A percentile compares a stretch with the other conserved stretches of the same genome.
Conservation (phyloP, 2,888 invertebrate species). For the Drosophila borborema region DNA sequence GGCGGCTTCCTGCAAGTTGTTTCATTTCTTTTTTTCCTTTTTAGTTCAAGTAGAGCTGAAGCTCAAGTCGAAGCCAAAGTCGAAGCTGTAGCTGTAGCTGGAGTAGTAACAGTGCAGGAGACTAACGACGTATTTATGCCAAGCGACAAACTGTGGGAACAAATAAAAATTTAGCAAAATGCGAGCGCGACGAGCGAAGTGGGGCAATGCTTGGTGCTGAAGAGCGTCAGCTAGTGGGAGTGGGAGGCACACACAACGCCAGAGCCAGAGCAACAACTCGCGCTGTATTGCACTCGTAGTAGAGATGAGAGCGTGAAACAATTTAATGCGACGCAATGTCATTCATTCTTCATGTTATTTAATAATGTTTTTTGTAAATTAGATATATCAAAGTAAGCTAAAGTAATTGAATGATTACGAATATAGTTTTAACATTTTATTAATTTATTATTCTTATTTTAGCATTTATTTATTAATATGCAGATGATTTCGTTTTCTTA, state of each 20-base stretch:
- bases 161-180: constrained; percentile 77
- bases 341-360: background rate
- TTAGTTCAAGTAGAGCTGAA: constrained; percentile 46
- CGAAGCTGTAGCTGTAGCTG: constrained; percentile 28
- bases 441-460: too few relatives aligned
- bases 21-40: constrained; percentile 12
- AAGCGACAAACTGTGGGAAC: constrained; percentile 80
- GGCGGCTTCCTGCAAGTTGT: constrained; percentile 70
- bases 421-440: too few relatives aligned
- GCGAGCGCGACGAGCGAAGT: constrained; percentile 45
- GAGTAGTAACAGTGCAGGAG: constrained; percentile 34
- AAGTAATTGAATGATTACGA: too few relatives aligned
- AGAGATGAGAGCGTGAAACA: constrained; percentile 29
- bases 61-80: constrained; percentile 30
- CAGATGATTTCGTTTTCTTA: too few relatives aligned
- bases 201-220: background rate
- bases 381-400: too few relatives aligned
- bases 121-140: constrained; percentile 79
- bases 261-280: background rate
- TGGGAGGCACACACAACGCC: constrained; percentile 23
- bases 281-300: background rate
- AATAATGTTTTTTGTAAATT: background rate
- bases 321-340: background rate
- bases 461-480: too few relatives aligned
- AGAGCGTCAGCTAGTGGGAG: constrained; percentile 17